phyloP scores from a whole-genome alignment of 2,888 invertebrate species.

The Amphipoea lucens region DNA sequence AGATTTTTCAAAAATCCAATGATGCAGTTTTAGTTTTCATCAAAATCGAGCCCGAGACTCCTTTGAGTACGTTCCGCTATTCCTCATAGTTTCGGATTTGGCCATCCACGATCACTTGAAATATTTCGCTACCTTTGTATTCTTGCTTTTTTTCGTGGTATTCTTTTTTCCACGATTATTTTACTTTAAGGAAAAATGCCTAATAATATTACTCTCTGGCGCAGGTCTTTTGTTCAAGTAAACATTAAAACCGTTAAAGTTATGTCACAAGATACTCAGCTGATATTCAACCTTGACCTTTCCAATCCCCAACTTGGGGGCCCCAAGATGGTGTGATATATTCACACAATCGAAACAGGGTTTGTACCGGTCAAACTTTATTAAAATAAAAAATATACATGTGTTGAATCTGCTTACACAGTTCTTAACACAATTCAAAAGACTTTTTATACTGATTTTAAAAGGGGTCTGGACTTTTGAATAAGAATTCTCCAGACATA shows the following conservation, averaged over 20 bases:
- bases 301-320: neutral
- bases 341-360: neutral
- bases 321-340: neutral
- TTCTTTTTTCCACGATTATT: neutral
- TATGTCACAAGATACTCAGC: neutral
- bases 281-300: conserved; percentile 4
- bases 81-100: no score
- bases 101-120: no score
- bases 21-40: no score
- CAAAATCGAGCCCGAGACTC: no score
- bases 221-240: neutral
- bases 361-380: neutral
- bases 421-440: neutral
- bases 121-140: neutral
- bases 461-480: neutral
- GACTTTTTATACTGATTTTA: neutral
- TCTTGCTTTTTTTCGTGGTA: neutral
- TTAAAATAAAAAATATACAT: neutral
- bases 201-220: neutral
- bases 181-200: neutral
- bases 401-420: neutral
- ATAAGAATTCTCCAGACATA: neutral
- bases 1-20: no score
- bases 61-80: no score
- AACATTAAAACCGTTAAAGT: conserved; percentile 2